These are phyloP conservation scores for Gorsachius goisagi DNA, from an alignment of 2,113 vertebrate genomes.

Conservation along the genomic window DNA sequence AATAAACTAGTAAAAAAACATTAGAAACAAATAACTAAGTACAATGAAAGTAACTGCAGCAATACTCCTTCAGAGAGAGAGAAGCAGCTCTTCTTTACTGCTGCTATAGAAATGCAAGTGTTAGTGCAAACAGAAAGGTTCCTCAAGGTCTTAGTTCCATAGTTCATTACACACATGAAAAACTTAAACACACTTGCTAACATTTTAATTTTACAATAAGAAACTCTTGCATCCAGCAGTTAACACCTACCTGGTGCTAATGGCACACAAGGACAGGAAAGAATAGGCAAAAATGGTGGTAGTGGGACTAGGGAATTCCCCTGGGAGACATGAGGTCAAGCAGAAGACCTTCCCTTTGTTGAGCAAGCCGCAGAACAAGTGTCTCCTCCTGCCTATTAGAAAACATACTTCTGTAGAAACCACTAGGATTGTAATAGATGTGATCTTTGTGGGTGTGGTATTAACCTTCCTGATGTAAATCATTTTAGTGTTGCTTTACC, in stretches of 20 bases:
- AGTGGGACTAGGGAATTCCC: background rate
- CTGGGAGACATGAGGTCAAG: accelerated
- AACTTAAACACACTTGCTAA: background rate
- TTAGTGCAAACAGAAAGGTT: background rate
- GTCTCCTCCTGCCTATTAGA: background rate
- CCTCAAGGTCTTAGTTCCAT: background rate
- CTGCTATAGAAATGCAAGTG: background rate
- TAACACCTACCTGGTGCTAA: background rate
- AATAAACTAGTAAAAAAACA: background rate
- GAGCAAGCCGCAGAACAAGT: background rate
- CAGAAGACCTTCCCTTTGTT: background rate
- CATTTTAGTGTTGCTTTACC: background rate
- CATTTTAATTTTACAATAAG: background rate
- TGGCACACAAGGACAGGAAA: background rate
- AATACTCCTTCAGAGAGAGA: background rate
- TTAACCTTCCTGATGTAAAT: background rate
- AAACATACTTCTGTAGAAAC: background rate
- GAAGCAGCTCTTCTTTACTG: background rate
- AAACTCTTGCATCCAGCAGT: background rate
- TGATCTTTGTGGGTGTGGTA: background rate
- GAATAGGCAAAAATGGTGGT: background rate
- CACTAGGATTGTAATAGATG: background rate
- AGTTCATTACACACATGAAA: background rate
- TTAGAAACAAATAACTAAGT: background rate
- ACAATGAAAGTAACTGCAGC: background rate